Base-by-base conservation (phyloP, 2,797 vertebrate species). In the Chaetodon trifasciatus region DNA sequence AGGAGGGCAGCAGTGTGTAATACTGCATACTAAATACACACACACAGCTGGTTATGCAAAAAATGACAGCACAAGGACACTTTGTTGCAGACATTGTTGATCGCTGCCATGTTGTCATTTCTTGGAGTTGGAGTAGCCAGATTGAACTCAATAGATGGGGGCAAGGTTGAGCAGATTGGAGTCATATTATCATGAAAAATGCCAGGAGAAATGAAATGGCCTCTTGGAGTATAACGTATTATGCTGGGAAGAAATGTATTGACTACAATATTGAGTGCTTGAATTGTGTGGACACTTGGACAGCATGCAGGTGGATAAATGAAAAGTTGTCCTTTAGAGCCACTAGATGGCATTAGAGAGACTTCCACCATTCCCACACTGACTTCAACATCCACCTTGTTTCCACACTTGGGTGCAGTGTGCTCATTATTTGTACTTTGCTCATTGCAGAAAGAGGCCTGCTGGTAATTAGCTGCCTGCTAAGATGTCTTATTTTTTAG, bases 1-100 rank as follows among this genome's bases (percentile, higher is more conserved):
- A 74, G 94, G 93, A 91, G 90, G 89, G 57, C 69, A 64, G 28
- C 88, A 84, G 83, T 70, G 82, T 83, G 82, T 88, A 73, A 88
- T 89, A 78, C 82, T 90, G 78, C 89, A 92, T 89, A 88, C 49
- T 87, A 71, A 88, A 86, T 24, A 83, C 82, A 78, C 79, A 85
- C 73, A 76, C 74, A 37, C 62, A 76, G 57, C 32, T 55, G 65
- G 69, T 82, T 84, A 84, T 90, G 76, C 50, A 86, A 84, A 85
- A 84, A 74, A 80, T 77, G 32, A 70, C 78, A 86, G 74, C 76
- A 92, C 82, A 86, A 89, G 69, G 84, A 74, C 64, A 86, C 89
- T 89, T 91, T 93, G 92, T 93, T 85, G 32, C 52, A 79, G 67
- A 80, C 60, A 21, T 21, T 66, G 76, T 70, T 81, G 61, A 60